Base-by-base conservation (phyloP, 1,140 invertebrate species). In the Bombus confusus region DNA sequence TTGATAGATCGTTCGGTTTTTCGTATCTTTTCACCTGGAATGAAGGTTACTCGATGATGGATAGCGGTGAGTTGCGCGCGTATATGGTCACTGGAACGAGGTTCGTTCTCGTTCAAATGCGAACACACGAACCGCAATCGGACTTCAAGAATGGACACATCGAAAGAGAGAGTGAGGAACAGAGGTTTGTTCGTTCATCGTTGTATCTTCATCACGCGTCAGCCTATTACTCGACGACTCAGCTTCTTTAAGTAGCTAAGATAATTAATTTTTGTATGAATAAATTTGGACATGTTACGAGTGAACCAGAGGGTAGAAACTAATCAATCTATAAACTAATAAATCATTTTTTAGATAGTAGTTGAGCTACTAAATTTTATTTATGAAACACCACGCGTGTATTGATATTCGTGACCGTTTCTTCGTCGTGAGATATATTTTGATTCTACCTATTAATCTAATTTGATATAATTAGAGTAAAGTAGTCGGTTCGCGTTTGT, bases 1-100 rank as follows among this genome's bases (percentile, higher is more conserved):
- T 83, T 47, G 80, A 83, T 83, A 64, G 43, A 75, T 83, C 72
- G 73, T 66, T 28, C 31, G 25, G 72, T 69, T 75, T 73, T 43
- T 43, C 37, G 69, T 66, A 66, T 75, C 59, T 64, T 64, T 52
- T 52, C 47, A 28, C 39, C 52, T 57, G 31, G 41, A 39, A 75
- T 39, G 41, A 22, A 52, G n/a, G 34, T 39, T 6, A 8, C 22
- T 66, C 15, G 31, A 37, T 75, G 80, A 82, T 82, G 80, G 80
- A 82, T 82, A 41, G 62, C 31, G 0, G 22, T 37, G 34, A 68
- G 43, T 39, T 71, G 1, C 41, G 31, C 31, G 9, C 34, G 22
- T 80, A 41, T 52, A 43, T n/a, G 39, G 62, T 41, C 18, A 6
- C n/a, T 41, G 18, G 47, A 52, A 52, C n/a, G 59, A 66, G n/a